Conservation (phyloP, 2,113 vertebrate species). For the Aphelocoma coerulescens region DNA sequence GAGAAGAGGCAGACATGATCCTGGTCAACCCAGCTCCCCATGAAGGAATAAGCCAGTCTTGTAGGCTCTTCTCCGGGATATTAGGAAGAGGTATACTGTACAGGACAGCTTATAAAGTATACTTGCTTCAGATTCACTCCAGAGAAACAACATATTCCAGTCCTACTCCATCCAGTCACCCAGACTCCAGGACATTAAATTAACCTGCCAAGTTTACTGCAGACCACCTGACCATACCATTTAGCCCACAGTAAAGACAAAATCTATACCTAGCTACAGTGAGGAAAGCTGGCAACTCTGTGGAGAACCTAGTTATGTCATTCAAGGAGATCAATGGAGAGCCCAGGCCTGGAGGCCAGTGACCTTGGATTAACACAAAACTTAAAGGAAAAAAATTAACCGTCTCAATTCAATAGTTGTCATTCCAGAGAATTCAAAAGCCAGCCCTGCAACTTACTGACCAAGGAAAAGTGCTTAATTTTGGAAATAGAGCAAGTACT, state of each 20-base stretch:
- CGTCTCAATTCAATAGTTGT: not conserved
- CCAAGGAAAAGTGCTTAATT: not conserved
- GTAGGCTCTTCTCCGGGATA: not conserved
- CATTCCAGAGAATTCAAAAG: not conserved
- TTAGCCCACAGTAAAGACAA: constrained; percentile 27
- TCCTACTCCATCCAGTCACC: not conserved
- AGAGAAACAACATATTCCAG: not conserved
- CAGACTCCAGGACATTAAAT: not conserved
- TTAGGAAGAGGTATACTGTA: not conserved
- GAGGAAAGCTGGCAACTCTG: constrained; percentile 15
- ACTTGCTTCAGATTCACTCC: not conserved
- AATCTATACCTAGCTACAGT: not conserved
- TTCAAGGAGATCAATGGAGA: constrained; percentile 38
- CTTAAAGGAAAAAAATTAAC: constrained; percentile 28
- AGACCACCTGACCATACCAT: constrained; percentile 2
- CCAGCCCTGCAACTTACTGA: not conserved
- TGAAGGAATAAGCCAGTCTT: not conserved
- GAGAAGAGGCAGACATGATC: not conserved
- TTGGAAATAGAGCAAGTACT: not conserved
- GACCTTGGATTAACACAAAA: constrained; percentile 29
- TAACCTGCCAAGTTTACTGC: constrained; percentile 20
- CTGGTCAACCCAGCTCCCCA: not conserved
- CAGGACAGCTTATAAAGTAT: not conserved
- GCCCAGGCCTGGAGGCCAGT: not conserved
- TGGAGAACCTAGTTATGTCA: constrained; percentile 33